Conservation (phyloP, 2,113 vertebrate species). For the Cyprinodon variegatus region DNA sequence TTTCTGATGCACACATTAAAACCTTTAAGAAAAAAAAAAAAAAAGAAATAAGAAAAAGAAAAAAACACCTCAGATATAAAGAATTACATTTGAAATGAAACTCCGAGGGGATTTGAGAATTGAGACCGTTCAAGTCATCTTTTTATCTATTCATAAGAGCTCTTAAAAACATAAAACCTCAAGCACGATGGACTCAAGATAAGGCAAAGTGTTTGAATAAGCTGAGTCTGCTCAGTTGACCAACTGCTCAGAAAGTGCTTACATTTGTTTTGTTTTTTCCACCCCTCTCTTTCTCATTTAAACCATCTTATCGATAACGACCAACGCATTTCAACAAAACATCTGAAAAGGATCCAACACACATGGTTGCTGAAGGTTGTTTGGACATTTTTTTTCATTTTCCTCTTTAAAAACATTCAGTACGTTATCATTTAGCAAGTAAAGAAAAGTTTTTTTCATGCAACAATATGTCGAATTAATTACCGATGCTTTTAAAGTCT, state of each 20-base stretch:
- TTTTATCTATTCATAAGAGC: constrained; percentile 55
- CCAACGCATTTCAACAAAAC: constrained; percentile 45
- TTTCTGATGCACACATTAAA: constrained; percentile 37
- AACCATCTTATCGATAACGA: constrained; percentile 63
- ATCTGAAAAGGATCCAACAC: constrained; percentile 45
- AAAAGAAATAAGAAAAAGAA: not conserved
- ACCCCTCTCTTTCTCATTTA: constrained; percentile 3
- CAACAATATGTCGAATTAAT: constrained; percentile 69
- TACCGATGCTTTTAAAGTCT: constrained; percentile 29
- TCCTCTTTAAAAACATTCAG: constrained; percentile 73
- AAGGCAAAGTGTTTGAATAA: constrained; percentile 82
- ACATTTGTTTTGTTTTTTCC: constrained; percentile 2
- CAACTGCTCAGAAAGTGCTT: constrained; percentile 76
- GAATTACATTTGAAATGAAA: constrained; percentile 59
- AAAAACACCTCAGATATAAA: constrained; percentile 47
- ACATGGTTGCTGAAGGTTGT: constrained; percentile 50
- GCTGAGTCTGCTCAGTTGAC: constrained; percentile 73
- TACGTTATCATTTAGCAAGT: constrained; percentile 60
- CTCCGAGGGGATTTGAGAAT: constrained; percentile 47
- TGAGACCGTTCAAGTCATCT: constrained; percentile 24
- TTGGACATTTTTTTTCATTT: constrained; percentile 51
- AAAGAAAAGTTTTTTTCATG: constrained; percentile 66
- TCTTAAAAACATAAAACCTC: constrained; percentile 73
- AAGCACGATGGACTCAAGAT: constrained; percentile 77
- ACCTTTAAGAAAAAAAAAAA: constrained; percentile 18